Evolutionary conservation across 2,888 invertebrate genomes (phyloP).

Genomic region (Chymomyza caudatula): DNA sequence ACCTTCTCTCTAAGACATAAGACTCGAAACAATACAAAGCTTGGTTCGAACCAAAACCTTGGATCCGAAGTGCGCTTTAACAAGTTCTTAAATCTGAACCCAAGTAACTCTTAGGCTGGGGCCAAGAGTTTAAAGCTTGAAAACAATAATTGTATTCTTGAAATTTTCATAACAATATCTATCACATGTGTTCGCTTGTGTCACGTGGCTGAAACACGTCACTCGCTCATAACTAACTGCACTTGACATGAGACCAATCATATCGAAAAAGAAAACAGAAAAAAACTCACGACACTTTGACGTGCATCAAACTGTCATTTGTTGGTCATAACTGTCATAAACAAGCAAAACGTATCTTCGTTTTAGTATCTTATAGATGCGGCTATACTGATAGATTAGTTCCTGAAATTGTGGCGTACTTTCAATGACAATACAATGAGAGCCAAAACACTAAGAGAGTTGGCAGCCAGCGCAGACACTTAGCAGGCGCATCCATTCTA

Average conservation of each 20-base stretch:
- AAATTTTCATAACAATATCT: too few species aligned
- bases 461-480: slow-evolving; percentile 18
- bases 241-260: not conserved
- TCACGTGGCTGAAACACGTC: not conserved
- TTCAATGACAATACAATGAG: slow-evolving; percentile 26
- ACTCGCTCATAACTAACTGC: not conserved
- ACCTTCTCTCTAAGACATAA: too few species aligned
- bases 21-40: too few species aligned
- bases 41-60: too few species aligned
- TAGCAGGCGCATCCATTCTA: slow-evolving; percentile 1
- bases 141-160: too few species aligned
- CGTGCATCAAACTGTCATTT: not conserved
- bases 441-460: slow-evolving; percentile 31
- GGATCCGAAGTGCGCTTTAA: too few species aligned
- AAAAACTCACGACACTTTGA: not conserved
- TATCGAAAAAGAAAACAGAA: not conserved
- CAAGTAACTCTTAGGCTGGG: too few species aligned
- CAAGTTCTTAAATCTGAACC: too few species aligned
- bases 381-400: slow-evolving; percentile 48
- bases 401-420: slow-evolving; percentile 32
- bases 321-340: slow-evolving; percentile 54
- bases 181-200: not conserved
- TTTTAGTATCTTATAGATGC: slow-evolving; percentile 19
- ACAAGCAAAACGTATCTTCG: not conserved
- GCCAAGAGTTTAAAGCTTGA: too few species aligned